phyloP scores from a whole-genome alignment of 2,113 vertebrate genomes.

The Nettapus auritus region DNA sequence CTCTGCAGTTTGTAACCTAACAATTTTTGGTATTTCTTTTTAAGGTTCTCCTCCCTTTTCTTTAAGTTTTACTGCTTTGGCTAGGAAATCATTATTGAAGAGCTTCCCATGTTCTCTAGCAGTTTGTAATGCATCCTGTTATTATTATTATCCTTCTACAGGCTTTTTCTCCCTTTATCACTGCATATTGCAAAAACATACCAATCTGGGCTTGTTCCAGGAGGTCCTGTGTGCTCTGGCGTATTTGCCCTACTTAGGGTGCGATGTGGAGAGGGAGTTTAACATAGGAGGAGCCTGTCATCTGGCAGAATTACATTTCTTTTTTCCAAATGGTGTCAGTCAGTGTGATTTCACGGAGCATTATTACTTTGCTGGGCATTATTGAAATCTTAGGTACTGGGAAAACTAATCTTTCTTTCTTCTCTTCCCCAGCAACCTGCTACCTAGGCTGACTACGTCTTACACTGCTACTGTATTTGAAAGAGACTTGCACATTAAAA shows the following conservation, averaged over 20 bases:
- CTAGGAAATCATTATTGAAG: not conserved
- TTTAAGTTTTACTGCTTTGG: not conserved
- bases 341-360: not conserved
- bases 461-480: not conserved
- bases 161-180: not conserved
- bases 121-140: not conserved
- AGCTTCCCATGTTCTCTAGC: not conserved
- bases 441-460: not conserved
- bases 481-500: not conserved
- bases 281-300: rapidly evolving
- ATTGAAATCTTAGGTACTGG: not conserved
- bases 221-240: no score
- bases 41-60: not conserved
- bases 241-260: not conserved
- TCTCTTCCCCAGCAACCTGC: not conserved
- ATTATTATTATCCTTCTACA: not conserved
- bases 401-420: not conserved
- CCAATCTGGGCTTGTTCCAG: not conserved
- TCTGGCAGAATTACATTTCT: not conserved
- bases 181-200: not conserved
- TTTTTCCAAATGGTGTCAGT: not conserved
- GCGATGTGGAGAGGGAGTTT: not conserved
- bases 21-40: not conserved
- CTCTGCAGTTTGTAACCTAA: not conserved
- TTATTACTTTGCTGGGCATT: not conserved